Evolutionary conservation across 2,797 vertebrate genomes (phyloP), one percentile per base, ranked within the genome.

Genomic region (Sorex maritimensis): DNA sequence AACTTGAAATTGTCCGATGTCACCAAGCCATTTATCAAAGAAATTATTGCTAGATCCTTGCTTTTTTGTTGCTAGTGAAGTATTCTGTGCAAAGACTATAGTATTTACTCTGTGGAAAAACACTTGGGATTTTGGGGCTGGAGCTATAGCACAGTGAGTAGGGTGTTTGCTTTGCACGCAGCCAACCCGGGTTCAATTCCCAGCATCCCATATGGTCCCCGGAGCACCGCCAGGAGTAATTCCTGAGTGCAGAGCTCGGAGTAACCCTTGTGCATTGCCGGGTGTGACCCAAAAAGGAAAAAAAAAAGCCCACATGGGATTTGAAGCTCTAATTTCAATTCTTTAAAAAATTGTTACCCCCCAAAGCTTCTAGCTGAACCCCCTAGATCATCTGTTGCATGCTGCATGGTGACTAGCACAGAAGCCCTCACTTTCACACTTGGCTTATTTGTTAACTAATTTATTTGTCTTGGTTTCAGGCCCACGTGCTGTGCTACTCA

Each of bases 11-110:
- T 73, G 41, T 12, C 41, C 41, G 52, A 17, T 4, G 11, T 61
- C 38, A 71, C 23, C 79, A 1, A 49, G 17, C 23, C 38, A 44
- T 41, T 68, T 38, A 86, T 58, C 80, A 46, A 74, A 87, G 65
- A 30, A 75, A 55, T 11, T 10, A 28, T 9, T 24, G 6, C 58
- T 8, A 63, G 58, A 86, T 71, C 38, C 21, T 77, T 6, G 1
- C 65, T 49, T 74, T 34, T 82, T 49, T 28, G 21, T 78, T 74
- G 79, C 52, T 90, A 69, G 55, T 26, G 26, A 85, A 82, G 19
- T 67, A 5, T 23, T 69, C 63, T 52, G 15, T 61, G 63, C 28
- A 26, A 82, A 28, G 12, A 67, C 13, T 0, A 0, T n/a, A 3
- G 6, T 24, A 83, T 17, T 30, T 58, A 41, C 38, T 58, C 74